A percentile compares a stretch with the other conserved stretches of the same genome.
Conservation (phyloP, 2,113 vertebrate species). For the Cinclus mexicanus region DNA sequence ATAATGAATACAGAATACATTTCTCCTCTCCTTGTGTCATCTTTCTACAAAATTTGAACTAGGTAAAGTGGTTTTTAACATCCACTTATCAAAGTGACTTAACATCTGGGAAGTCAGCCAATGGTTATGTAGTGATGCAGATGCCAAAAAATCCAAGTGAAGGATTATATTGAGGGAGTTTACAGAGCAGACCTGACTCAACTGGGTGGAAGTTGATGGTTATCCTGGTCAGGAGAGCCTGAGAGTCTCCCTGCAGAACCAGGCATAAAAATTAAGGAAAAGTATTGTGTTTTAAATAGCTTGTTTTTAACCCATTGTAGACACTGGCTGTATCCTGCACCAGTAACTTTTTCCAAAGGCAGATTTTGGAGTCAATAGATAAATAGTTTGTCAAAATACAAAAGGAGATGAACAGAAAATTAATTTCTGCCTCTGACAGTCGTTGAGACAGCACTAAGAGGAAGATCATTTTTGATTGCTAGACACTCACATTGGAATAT, state of each 20-base stretch:
- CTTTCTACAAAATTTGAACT: constrained; percentile 47
- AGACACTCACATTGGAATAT: background rate
- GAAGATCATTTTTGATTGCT: background rate
- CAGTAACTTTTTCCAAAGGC: background rate
- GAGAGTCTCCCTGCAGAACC: background rate
- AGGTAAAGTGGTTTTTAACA: constrained; percentile 62
- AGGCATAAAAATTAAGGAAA: background rate
- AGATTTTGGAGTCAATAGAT: background rate
- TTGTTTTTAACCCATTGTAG: background rate
- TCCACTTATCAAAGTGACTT: constrained; percentile 70
- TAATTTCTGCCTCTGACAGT: background rate
- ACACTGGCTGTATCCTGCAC: background rate
- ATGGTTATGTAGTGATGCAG: constrained; percentile 40
- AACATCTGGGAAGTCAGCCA: constrained; percentile 58
- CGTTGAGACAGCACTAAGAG: background rate
- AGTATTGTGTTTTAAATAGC: background rate
- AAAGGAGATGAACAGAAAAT: background rate
- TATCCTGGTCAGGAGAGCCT: background rate
- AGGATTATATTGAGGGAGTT: constrained; percentile 42
- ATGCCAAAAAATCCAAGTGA: constrained; percentile 55
- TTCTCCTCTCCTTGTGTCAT: constrained; percentile 53
- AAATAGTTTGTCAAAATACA: background rate
- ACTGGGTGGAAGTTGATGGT: background rate
- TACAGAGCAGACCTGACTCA: constrained; percentile 28
- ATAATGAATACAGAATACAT: constrained; percentile 53